phyloP scores from a whole-genome alignment of 1,140 invertebrate genomes.

The Heliconius nattereri region DNA sequence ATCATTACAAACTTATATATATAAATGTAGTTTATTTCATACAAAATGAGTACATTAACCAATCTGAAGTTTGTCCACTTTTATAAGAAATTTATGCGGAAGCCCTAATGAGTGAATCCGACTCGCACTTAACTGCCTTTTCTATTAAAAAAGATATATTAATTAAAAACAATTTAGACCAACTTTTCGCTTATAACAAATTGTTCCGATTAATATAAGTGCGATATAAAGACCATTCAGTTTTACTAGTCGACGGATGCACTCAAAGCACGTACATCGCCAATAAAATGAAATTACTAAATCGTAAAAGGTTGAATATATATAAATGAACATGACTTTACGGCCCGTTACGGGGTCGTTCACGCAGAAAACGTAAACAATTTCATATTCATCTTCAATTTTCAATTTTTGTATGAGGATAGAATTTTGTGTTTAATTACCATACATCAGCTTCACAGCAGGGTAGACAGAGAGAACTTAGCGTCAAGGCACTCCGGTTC shows the following conservation, averaged over 20 bases:
- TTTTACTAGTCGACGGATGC: conserved; percentile 68
- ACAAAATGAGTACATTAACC: no score
- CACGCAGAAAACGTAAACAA: conserved; percentile 42
- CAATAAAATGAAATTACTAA: conserved; percentile 74
- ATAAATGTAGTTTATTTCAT: no score
- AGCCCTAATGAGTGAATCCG: no score
- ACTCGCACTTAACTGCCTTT: not conserved
- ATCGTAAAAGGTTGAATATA: conserved; percentile 76
- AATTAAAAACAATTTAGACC: not conserved
- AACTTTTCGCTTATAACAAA: not conserved
- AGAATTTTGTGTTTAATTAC: no score
- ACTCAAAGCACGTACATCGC: conserved; percentile 59
- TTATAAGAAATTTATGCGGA: no score
- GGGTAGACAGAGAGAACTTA: no score
- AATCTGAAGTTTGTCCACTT: no score
- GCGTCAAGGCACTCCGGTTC: no score
- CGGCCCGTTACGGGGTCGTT: not conserved
- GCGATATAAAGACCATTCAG: conserved; percentile 59
- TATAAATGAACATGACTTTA: conserved; percentile 64
- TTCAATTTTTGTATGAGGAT: not conserved
- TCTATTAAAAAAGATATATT: not conserved
- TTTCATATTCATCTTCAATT: conserved; percentile 38
- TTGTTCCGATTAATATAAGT: conserved; percentile 36
- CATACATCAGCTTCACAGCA: no score
- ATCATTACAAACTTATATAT: no score